Base-by-base conservation (phyloP, 2,888 invertebrate genomes). In the Endomychus coccineus region DNA sequence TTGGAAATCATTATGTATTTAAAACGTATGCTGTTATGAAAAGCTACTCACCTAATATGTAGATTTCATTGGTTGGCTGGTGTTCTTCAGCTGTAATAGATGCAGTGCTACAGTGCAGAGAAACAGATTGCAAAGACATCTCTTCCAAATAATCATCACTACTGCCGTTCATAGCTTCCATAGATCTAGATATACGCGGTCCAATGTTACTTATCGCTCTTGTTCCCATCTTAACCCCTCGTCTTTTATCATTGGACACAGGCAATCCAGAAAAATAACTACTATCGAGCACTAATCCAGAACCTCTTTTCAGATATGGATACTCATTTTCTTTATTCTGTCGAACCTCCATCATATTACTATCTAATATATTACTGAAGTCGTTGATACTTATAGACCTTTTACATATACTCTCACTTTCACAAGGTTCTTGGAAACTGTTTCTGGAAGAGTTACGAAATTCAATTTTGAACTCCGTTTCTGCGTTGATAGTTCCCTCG, bases 151-250 rank as follows among this genome's bases (percentile, higher is more conserved):
- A 60, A 32, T 66, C 64, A 28, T 43, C 49, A 43, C 43, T 49
- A 1, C 44, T 44, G 4, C 46, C 50, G 47, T 64, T 65, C 14
- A 67, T 58, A 13, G 61, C 58, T 40, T 66, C 65, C 62, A 66
- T 62, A 3, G 62, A 63, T 38, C 65, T 50, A 2, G 61, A 64
- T 10, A 62, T 53, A 30, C 64, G 48, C 28, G 52, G 51, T 30
- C 57, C 56, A 17, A 43, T 37, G 24, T 49, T 54, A n/a, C 51
- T 49, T 36, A 79, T 80, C 6, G 79, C 79, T 52, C 80, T 71
- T 5, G 79, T 80, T 6, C 81, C 83, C 82, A 82, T 82, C 67
- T 81, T 81, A 2, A 82, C 82, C 2, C 82, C 80, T 42, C 80
- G 69, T 49, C 78, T 60, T 40, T 61, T 62, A 42, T 61, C 61